Base-by-base conservation (phyloP, 2,888 invertebrate species). In the Lasius platythorax region DNA sequence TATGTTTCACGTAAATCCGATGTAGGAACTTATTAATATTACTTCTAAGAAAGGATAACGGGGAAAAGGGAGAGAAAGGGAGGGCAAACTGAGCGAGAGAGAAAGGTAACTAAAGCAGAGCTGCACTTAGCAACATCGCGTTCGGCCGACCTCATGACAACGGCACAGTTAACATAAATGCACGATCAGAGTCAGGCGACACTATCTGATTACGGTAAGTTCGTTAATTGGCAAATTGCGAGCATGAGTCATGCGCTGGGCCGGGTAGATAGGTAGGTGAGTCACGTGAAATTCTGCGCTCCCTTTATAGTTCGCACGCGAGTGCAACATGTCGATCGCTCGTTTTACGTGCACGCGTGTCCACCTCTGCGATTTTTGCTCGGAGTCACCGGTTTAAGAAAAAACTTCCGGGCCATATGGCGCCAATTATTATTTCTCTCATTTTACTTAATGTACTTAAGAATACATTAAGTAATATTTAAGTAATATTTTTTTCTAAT, bases 201-300 rank as follows among this genome's bases (percentile, higher is more conserved):
- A 86, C 88, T 91, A 94, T 93, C 93, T 93, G 93, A 93, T 94
- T 92, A 92, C 89, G 85, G 89, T 84, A 79, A 92, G 90, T 92
- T 92, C 72, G 87, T 91, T 93, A 94, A 94, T 94, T 94, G 92
- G 92, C 89, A 91, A 94, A 94, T 93, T 92, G 91, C 92, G 89
- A 83, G 85, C 88, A 87, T 92, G 94, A 93, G 86, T 93, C 92
- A 93, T 88, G 82, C 73, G 68, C 15, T 64, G 83, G 43, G 67
- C 12, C 40, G 56, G 56, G 53, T 33, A 83, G 70, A 85, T 58
- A 70, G 72, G 28, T 33, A 70, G 88, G 90, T 92, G 92, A 92
- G 84, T 92, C 92, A 92, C 87, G 86, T 82, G 68, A 82, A 83
- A 86, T 78, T 56, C 70, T 86, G 82, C 89, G 82, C 84, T 87